Evolutionary conservation across 23 tunicate genomes (phyloP).

Genomic region (Trididemnum clinides): DNA sequence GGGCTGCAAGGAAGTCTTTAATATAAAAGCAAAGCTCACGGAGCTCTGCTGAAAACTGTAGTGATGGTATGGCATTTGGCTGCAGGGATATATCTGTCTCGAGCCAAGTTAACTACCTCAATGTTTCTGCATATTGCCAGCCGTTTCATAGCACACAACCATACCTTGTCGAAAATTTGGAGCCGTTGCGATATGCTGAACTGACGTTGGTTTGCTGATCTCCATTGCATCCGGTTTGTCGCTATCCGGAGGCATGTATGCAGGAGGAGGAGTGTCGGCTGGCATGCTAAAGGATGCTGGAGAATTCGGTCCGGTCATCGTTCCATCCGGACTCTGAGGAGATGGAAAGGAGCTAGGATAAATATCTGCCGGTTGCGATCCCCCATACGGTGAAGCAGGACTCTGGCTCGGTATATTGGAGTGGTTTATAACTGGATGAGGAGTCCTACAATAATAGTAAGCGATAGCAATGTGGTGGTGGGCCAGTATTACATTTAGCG

Average conservation of each 20-base stretch:
- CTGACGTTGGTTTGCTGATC: slow-evolving; percentile 14
- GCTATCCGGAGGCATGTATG: slow-evolving; percentile 83
- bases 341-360: slow-evolving; percentile 30
- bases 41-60: no score
- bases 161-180: slow-evolving; percentile 11
- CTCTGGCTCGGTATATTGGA: slow-evolving; percentile 43
- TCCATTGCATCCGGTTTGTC: slow-evolving; percentile 66
- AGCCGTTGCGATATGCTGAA: not conserved
- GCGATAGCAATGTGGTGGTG: no score
- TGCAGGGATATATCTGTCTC: no score
- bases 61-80: no score
- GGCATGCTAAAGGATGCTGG: slow-evolving; percentile 95
- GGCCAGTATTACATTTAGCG: no score
- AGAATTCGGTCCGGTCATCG: slow-evolving; percentile 82
- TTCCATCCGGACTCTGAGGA: slow-evolving; percentile 85
- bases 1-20: no score
- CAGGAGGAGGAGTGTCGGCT: slow-evolving; percentile 97
- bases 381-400: slow-evolving; percentile 57
- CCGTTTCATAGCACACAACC: no score
- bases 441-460: no score
- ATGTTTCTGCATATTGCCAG: no score
- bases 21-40: no score
- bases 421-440: slow-evolving; percentile 9
- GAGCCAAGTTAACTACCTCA: no score
- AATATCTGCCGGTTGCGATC: slow-evolving; percentile 43